A percentile compares a stretch with the other conserved stretches of the same genome.
Evolutionary conservation across 2,113 vertebrate species (phyloP).

Genomic region (Onychostoma macrolepis): DNA sequence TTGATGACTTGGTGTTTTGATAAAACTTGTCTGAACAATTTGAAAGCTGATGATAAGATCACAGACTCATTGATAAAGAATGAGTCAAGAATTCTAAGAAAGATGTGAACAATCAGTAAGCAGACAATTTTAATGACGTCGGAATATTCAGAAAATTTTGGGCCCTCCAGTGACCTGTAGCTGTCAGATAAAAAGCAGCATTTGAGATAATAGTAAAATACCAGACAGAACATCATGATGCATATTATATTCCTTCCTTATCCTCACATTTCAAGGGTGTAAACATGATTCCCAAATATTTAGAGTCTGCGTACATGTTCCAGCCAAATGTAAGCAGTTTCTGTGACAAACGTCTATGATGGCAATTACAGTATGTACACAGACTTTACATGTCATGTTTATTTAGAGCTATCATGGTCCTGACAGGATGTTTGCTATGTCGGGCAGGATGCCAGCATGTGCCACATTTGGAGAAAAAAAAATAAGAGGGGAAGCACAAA

Average conservation of each 20-base stretch:
- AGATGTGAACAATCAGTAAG: conserved; percentile 28
- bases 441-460: conserved; percentile 33
- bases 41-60: conserved; percentile 48
- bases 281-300: conserved; percentile 1
- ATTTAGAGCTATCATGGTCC: background rate
- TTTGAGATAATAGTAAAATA: background rate
- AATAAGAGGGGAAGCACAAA: conserved; percentile 44
- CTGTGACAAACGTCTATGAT: background rate
- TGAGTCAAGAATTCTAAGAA: conserved; percentile 41
- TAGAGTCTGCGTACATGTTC: background rate
- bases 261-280: background rate
- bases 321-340: background rate
- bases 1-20: conserved; percentile 37
- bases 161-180: background rate
- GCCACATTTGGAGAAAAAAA: conserved; percentile 20
- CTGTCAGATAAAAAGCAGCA: background rate
- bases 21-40: conserved; percentile 39
- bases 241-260: background rate
- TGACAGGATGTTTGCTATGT: conserved; percentile 39
- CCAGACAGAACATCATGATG: background rate
- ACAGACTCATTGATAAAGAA: conserved; percentile 7
- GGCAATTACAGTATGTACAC: background rate
- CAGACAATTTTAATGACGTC: conserved; percentile 13
- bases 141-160: background rate
- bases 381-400: background rate